Evolutionary conservation across 2,797 vertebrate genomes (phyloP).

Genomic region (Anas flavirostris): DNA sequence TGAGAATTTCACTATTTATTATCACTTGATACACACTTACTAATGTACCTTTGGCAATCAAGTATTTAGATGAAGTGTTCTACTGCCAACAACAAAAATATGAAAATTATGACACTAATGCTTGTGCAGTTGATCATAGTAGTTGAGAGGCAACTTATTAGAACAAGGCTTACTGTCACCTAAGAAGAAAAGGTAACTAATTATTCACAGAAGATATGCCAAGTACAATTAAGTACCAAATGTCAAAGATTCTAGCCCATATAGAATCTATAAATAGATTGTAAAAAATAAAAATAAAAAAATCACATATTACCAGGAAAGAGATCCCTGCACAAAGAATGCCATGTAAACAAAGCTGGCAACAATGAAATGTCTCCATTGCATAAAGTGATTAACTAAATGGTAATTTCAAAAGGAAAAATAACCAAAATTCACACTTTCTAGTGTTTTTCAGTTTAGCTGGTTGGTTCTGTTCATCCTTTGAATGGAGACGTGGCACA

Average conservation of each 20-base stretch:
- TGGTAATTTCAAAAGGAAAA: not conserved
- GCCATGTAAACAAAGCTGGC: slow-evolving; percentile 45
- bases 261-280: not conserved
- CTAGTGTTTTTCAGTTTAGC: not conserved
- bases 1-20: not conserved
- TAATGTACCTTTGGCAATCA: not conserved
- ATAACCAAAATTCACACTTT: not conserved
- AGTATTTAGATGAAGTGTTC: not conserved
- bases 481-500: not conserved
- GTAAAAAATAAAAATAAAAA: not conserved
- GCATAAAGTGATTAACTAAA: not conserved
- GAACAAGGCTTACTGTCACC: not conserved
- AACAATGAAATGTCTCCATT: not conserved
- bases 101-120: not conserved
- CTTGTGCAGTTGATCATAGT: not conserved
- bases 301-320: slow-evolving; percentile 41
- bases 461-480: not conserved
- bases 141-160: not conserved
- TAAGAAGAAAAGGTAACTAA: not conserved
- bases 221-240: slow-evolving; percentile 31
- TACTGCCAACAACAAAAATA: not conserved
- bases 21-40: not conserved
- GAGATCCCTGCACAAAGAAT: not conserved
- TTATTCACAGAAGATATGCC: not conserved
- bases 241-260: not conserved